Percentiles rank a stretch among this genome's conserved stretches.
phyloP scores from a whole-genome alignment of 2,888 invertebrate genomes.

The Lymantria dispar region DNA sequence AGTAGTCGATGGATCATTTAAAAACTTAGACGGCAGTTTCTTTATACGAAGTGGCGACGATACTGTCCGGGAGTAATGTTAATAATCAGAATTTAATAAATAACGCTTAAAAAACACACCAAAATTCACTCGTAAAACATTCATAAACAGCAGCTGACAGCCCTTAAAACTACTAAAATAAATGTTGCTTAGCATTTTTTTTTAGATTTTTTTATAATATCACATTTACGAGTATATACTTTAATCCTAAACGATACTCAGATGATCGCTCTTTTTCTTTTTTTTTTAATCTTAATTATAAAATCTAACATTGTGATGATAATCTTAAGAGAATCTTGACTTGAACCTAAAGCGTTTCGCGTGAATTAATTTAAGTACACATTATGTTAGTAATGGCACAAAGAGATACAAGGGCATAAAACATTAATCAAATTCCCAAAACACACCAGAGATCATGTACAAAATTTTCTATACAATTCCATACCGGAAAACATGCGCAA shows the following conservation, averaged over 20 bases:
- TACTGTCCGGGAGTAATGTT: too few relatives aligned
- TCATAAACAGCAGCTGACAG: conserved; percentile 37
- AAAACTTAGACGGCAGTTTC: too few relatives aligned
- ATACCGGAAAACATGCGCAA: neutral
- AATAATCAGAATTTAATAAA: too few relatives aligned
- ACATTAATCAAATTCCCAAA: conserved; percentile 6
- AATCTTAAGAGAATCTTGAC: conserved; percentile 34
- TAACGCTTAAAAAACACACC: conserved; percentile 1
- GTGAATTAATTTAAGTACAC: conserved; percentile 51
- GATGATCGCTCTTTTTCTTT: conserved; percentile 56
- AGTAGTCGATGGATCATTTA: too few relatives aligned
- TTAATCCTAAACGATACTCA: conserved; percentile 59
- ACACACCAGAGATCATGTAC: conserved; percentile 26
- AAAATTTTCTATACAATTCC: neutral
- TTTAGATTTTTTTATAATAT: conserved; percentile 59
- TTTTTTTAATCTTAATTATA: conserved; percentile 42
- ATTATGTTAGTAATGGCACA: conserved; percentile 50
- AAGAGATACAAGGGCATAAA: conserved; percentile 32
- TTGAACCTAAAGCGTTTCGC: conserved; percentile 39
- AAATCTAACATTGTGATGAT: conserved; percentile 48
- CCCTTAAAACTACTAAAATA: conserved; percentile 61
- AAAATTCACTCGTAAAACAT: neutral
- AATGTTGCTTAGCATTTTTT: conserved; percentile 63
- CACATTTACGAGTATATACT: conserved; percentile 75
- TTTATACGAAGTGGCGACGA: too few relatives aligned